phyloP scores from a whole-genome alignment of 2,797 vertebrate genomes.

The Semaprochilodus insignis region DNA sequence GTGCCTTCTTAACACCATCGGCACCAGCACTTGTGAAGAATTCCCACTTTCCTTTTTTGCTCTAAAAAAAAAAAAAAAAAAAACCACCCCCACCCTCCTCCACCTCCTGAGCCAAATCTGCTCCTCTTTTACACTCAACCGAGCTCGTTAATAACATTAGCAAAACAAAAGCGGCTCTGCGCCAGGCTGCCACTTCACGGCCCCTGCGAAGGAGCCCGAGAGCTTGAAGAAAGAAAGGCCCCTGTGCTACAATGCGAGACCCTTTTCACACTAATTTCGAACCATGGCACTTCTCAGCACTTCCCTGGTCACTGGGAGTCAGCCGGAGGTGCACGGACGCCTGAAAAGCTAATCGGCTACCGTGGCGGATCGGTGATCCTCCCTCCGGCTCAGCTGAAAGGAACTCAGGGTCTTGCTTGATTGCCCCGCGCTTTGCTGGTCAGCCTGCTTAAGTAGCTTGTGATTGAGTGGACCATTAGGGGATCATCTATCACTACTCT shows the following conservation, averaged over 20 bases:
- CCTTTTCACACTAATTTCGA: constrained; percentile 59
- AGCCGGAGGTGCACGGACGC: constrained; percentile 61
- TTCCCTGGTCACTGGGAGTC: constrained; percentile 56
- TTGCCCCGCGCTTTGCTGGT: constrained; percentile 68
- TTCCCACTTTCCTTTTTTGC: constrained; percentile 50
- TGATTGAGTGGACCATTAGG: constrained; percentile 80
- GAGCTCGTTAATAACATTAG: constrained; percentile 60
- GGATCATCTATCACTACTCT: constrained; percentile 71
- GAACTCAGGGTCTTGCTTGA: constrained; percentile 67
- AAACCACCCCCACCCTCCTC: too few species aligned
- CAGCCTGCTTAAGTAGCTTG: constrained; percentile 74
- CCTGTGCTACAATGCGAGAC: constrained; percentile 17
- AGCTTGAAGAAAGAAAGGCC: constrained; percentile 7
- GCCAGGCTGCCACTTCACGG: constrained; percentile 22
- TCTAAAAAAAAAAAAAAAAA: too few species aligned
- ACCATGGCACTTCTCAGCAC: constrained; percentile 49
- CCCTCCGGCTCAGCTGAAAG: constrained; percentile 66
- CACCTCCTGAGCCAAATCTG: constrained; percentile 55
- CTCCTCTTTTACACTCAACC: constrained; percentile 66
- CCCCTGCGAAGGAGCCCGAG: constrained; percentile 23
- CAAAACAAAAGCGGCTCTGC: constrained; percentile 58
- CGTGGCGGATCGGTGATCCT: constrained; percentile 69
- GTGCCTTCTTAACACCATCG: constrained; percentile 12
- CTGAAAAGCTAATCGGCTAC: constrained; percentile 74
- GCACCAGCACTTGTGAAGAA: constrained; percentile 62